Evolutionary conservation across 1,140 invertebrate genomes (phyloP), one percentile per base, ranked within the genome.

Genomic region (Armadillidium nasatum): DNA sequence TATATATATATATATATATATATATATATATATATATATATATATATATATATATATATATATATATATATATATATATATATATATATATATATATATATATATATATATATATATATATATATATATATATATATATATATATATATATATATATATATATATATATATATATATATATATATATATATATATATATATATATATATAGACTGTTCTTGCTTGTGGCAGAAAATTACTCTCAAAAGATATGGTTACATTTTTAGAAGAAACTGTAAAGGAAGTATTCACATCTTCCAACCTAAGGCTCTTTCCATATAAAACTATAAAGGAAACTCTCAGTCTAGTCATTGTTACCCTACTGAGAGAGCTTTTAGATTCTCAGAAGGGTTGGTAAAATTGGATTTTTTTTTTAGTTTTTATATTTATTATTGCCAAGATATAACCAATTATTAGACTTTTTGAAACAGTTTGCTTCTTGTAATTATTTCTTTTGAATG

Each of bases 281-380:
- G 92, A 96, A 85, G 89, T 95, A 7, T 85, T 84, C 79, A 75
- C 79, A 13, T 82, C 81, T 72, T 88, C 87, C 73, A 86, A 86
- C 82, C 87, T 92, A 46, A 87, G 90, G 84, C 89, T 91, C 74
- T 94, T 93, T 81, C 92, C 93, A 4, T 97, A 96, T 84, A 91
- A 93, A 82, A 94, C 93, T 3, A 95, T 97, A 83, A 97, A 94
- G 78, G 97, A 99, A 86, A 95, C 93, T 0, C 87, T 99, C 67
- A 97, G 95, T 85, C 86, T 99, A 60, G 94, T 96, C 0, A 90
- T 97, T 88, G 93, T 98, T 2, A 94, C 95, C 0, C 85, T 98
- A 71, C 85, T 99, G 54, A 87, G 95, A 78, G 96, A 99, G 85
- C 85, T 99, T 46, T 85, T 99, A 43, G 93, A 96, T 82, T 90